Evolutionary conservation across 2,797 vertebrate genomes (phyloP).

Genomic region (Sternotherus odoratus): DNA sequence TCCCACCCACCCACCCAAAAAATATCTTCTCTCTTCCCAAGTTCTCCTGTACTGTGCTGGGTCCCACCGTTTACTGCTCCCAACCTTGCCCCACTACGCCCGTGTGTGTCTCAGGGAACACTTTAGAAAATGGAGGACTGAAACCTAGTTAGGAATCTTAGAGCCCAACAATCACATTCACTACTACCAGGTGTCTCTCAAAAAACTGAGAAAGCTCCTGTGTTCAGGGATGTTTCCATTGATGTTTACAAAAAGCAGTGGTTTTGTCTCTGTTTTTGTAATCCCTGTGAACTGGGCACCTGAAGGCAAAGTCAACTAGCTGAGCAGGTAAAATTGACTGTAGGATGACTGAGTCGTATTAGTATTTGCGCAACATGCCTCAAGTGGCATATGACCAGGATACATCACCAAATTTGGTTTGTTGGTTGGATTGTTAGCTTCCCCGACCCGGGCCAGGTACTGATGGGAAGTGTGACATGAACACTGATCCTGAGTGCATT

Average conservation of each 20-base stretch:
- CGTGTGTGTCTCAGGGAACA: background rate
- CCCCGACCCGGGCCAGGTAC: too few relatives aligned
- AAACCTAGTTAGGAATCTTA: background rate
- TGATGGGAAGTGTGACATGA: too few relatives aligned
- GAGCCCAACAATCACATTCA: background rate
- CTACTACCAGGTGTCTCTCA: background rate
- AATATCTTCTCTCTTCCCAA: background rate
- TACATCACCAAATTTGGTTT: too few relatives aligned
- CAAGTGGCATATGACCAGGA: too few relatives aligned
- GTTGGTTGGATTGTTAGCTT: too few relatives aligned
- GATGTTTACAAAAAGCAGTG: background rate
- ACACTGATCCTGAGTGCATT: background rate
- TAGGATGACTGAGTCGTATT: background rate
- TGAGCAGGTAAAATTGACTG: background rate
- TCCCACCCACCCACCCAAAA: background rate
- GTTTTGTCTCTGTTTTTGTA: background rate
- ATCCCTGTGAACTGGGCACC: background rate
- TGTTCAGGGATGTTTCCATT: fast-evolving
- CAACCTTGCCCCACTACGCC: background rate
- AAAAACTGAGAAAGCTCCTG: background rate
- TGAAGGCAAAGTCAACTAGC: background rate
- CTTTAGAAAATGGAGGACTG: slow-evolving; percentile 12
- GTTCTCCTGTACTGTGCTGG: background rate
- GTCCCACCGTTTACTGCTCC: background rate
- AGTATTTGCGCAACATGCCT: too few relatives aligned